Evolutionary conservation across 2,888 invertebrate genomes (phyloP).

Genomic region (Torymus texanus): DNA sequence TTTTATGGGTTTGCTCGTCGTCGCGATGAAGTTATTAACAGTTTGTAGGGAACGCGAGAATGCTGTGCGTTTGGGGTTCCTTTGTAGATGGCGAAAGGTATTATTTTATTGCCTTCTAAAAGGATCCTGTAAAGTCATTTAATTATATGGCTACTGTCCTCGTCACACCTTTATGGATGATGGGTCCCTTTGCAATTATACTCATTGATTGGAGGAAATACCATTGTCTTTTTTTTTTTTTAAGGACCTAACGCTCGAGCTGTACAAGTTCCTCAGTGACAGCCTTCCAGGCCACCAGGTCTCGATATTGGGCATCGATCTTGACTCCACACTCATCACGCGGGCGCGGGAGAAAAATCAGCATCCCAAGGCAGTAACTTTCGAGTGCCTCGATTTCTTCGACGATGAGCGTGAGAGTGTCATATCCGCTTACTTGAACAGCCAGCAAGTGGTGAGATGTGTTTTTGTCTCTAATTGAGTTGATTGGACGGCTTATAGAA

Average conservation of each 20-base stretch:
- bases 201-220: too few species aligned
- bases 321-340: slow-evolving; percentile 83
- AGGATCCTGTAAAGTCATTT: too few species aligned
- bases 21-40: too few species aligned
- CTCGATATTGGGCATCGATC: slow-evolving; percentile 83
- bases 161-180: too few species aligned
- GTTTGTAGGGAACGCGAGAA: too few species aligned
- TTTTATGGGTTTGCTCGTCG: too few species aligned
- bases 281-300: slow-evolving; percentile 73
- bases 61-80: too few species aligned
- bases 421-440: slow-evolving; percentile 76
- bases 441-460: slow-evolving; percentile 31
- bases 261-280: slow-evolving; percentile 77
- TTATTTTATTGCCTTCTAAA: too few species aligned
- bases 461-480: background rate
- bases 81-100: too few species aligned
- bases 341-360: slow-evolving; percentile 80
- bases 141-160: too few species aligned
- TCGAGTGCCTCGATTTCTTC: slow-evolving; percentile 81
- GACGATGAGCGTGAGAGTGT: slow-evolving; percentile 67
- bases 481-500: too few species aligned
- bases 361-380: slow-evolving; percentile 74
- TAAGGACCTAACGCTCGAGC: slow-evolving; percentile 81
- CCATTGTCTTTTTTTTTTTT: background rate
- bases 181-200: too few species aligned